phyloP scores from a whole-genome alignment of 1,140 invertebrate genomes.

The Gyrodactylus salaris region DNA sequence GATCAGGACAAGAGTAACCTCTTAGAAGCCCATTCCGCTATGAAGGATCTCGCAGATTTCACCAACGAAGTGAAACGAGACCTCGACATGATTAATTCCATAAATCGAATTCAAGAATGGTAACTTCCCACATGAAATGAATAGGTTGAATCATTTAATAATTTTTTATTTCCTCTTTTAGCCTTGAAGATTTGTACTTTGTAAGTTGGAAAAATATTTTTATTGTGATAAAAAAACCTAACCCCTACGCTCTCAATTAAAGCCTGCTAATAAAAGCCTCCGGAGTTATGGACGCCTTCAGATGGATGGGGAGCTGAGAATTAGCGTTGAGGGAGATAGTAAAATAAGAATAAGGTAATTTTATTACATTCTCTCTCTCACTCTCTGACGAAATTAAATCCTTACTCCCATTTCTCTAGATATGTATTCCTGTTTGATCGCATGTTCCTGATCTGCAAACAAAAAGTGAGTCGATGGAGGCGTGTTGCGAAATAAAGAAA shows the following conservation, averaged over 20 bases:
- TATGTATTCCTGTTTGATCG: conserved; percentile 1
- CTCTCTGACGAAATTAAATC: neutral
- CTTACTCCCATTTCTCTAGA: neutral
- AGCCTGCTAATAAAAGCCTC: conserved; percentile 1
- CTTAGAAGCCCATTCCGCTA: neutral
- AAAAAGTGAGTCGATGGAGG: conserved; percentile 2
- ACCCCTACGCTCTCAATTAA: neutral
- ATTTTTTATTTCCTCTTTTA: too few species aligned
- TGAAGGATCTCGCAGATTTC: conserved; percentile 4
- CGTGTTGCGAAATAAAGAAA: too few species aligned
- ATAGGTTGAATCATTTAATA: too few species aligned
- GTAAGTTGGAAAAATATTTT: too few species aligned
- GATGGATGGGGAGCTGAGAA: neutral
- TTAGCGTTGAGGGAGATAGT: neutral
- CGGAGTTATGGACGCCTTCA: neutral
- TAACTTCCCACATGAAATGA: neutral
- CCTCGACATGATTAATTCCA: neutral
- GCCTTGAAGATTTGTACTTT: too few species aligned
- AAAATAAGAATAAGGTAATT: neutral
- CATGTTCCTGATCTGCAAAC: neutral
- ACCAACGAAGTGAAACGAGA: conserved; percentile 2
- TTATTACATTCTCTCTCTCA: neutral
- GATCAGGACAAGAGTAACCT: neutral
- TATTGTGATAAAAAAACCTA: too few species aligned
- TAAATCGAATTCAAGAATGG: neutral